Percentiles rank a stretch among this genome's conserved stretches.
Conservation (phyloP, 2,888 invertebrate species). For the Trichacis sp. region DNA sequence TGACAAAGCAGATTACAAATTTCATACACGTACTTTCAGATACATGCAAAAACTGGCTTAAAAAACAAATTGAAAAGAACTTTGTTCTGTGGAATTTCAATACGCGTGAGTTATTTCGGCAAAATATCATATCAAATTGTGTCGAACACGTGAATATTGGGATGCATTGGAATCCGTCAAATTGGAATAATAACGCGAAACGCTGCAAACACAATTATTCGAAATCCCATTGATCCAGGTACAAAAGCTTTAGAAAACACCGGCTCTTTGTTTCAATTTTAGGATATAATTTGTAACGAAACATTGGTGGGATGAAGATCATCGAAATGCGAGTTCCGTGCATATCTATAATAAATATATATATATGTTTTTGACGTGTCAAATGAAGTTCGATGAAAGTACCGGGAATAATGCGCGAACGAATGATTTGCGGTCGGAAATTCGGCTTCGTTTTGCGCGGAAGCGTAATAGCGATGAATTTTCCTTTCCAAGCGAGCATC, state of each 20-base stretch:
- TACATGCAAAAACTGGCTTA: no score
- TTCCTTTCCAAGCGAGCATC: constrained; percentile 46
- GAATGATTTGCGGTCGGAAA: constrained; percentile 2
- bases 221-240: no score
- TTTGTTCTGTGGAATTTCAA: no score
- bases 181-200: no score
- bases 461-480: constrained; percentile 44
- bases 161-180: no score
- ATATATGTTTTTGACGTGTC: neutral
- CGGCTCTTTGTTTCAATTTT: neutral
- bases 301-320: neutral
- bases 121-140: no score
- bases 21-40: no score
- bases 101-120: no score
- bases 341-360: neutral
- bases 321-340: neutral
- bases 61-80: no score
- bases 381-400: constrained; percentile 4
- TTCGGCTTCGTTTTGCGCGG: constrained; percentile 10
- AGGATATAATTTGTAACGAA: neutral
- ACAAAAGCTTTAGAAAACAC: neutral
- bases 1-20: no score
- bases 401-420: neutral
- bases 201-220: no score
- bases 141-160: no score